These are phyloP conservation scores for Holocentrus rufus DNA, from an alignment of 2,797 vertebrate species.

Conservation along the genomic window DNA sequence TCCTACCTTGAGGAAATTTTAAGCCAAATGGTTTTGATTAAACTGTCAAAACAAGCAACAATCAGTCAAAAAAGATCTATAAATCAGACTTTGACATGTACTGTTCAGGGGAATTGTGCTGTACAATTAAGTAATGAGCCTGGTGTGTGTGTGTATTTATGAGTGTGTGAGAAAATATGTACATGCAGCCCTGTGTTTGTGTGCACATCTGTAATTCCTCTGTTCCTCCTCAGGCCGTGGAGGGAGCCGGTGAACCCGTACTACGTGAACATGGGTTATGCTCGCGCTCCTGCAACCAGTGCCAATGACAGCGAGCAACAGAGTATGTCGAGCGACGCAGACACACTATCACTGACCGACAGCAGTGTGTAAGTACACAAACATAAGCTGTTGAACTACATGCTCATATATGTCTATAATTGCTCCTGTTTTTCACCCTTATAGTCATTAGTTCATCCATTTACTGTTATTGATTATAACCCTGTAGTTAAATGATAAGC, in stretches of 20 bases:
- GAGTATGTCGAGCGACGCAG: conserved; percentile 96
- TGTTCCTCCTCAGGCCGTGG: conserved; percentile 77
- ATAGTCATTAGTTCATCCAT: not conserved
- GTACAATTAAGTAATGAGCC: no score
- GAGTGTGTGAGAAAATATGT: not conserved
- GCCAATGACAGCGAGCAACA: conserved; percentile 98
- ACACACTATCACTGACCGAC: conserved; percentile 94
- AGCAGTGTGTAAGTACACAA: conserved; percentile 91
- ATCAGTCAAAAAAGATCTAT: no score
- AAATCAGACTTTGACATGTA: no score
- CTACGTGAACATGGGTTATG: conserved; percentile 93
- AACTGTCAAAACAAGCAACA: no score
- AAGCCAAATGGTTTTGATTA: no score
- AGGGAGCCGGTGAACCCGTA: conserved; percentile 92
- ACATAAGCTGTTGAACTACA: not conserved
- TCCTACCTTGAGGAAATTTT: no score
- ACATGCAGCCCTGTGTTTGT: not conserved
- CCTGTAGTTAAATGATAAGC: not conserved
- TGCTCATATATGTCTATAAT: not conserved
- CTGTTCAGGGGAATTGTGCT: no score
- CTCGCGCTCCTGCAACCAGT: conserved; percentile 91
- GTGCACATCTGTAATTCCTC: not conserved
- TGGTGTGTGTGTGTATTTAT: no score
- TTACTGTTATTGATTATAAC: not conserved
- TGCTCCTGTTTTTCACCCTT: not conserved